Base-by-base conservation (phyloP, 1,140 invertebrate genomes). In the Calliphora vicina region DNA sequence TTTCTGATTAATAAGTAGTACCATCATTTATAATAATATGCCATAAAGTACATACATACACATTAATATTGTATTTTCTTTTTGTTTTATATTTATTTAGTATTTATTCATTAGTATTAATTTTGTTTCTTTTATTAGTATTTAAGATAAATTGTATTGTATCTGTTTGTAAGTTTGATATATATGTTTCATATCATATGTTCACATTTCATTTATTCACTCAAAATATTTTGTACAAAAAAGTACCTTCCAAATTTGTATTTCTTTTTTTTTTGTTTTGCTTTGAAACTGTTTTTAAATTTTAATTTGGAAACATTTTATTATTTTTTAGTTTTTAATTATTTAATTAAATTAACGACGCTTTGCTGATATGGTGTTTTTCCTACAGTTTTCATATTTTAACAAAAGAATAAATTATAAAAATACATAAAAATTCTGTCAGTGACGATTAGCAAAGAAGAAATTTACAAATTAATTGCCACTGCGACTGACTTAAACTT, bases 291-390 rank as follows among this genome's bases (percentile, higher is more conserved):
- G 15, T 57, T 57, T n/a, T 57, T 17, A 57, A 57, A 57, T 57
- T 57, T 57, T 57, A 57, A 57, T 57, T 57, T 35, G 35, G 35
- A 50, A 50, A 50, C 15, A 50, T 50, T 50, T 50, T 12, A 17
- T 50, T n/a, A 15, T 1, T 6, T 50, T 50, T 50, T 50, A 15
- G 4, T n/a, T 10, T 50, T 50, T 15, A 67, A 10, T 67, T 67
- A 20, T 67, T 67, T 67, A 23, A 67, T 67, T 20, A 67, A 67
- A 50, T 50, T 50, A 50, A 67, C 61, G 20, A 67, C 61, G 61
- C 61, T 67, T 67, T 67, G 61, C 61, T 67, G 61, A 67, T 67
- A 67, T 67, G 61, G 61, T 67, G 61, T 67, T 67, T 67, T 67
- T 67, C 61, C 61, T 67, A 67, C 61, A 67, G 61, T 67, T 67